Conservation (phyloP, 2,113 vertebrate species). For the Pontoporia blainvillei region DNA sequence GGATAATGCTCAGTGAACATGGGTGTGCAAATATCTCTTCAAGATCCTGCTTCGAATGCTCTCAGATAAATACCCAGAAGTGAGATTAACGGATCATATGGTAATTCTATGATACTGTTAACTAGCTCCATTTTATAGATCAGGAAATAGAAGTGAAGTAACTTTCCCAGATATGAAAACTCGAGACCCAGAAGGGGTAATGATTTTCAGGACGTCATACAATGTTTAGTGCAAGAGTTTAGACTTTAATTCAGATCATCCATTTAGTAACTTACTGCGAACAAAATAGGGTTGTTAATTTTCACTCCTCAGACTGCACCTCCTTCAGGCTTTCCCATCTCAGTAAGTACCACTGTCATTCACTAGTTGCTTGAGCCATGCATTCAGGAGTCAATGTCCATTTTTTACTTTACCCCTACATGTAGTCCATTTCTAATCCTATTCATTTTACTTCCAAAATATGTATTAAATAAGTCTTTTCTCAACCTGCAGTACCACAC, state of each 20-base stretch:
- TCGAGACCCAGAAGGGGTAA: background rate
- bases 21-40: background rate
- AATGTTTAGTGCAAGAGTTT: background rate
- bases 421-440: background rate
- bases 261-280: background rate
- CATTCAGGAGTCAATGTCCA: background rate
- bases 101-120: background rate
- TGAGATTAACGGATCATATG: background rate
- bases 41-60: background rate
- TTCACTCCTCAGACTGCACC: background rate
- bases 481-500: background rate
- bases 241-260: background rate
- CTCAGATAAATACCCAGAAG: background rate
- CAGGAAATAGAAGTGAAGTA: background rate
- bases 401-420: background rate
- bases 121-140: background rate
- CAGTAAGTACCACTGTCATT: background rate
- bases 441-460: background rate
- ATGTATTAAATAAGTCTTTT: background rate
- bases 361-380: background rate
- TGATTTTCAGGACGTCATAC: background rate
- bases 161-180: background rate
- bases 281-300: background rate
- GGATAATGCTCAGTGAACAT: background rate
- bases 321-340: background rate